Evolutionary conservation across 2,888 invertebrate species (phyloP).

Genomic region (Eumacrocentrus americanus): DNA sequence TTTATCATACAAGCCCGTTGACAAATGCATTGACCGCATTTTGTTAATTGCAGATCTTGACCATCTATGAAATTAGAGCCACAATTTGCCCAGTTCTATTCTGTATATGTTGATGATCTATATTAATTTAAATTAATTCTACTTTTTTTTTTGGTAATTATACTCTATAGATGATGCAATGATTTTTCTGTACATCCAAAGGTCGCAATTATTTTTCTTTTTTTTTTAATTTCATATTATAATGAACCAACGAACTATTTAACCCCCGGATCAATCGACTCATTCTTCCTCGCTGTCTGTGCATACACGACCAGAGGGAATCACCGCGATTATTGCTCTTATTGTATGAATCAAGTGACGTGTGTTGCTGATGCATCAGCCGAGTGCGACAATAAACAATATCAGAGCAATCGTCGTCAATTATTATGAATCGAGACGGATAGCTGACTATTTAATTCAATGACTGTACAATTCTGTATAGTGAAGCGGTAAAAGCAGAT

Average conservation of each 20-base stretch:
- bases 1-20: neutral
- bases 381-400: constrained; percentile 2
- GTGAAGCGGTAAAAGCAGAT: no score
- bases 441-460: neutral
- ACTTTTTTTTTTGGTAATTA: neutral
- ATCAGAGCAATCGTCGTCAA: constrained; percentile 6
- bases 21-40: neutral
- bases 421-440: neutral
- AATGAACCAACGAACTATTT: constrained; percentile 25
- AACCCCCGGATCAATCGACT: constrained; percentile 18
- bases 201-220: neutral
- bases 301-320: neutral
- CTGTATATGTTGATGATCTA: neutral
- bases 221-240: constrained; percentile 10
- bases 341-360: constrained; percentile 5
- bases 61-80: neutral
- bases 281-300: neutral
- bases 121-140: no score
- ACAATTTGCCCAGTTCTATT: neutral
- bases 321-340: neutral
- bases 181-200: neutral
- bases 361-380: neutral
- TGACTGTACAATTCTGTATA: no score
- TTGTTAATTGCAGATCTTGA: neutral
- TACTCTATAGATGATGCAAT: neutral